Percentiles rank a stretch among this genome's conserved stretches.
Evolutionary conservation across 2,113 vertebrate genomes (phyloP).

Genomic region (Paratilapia polleni): DNA sequence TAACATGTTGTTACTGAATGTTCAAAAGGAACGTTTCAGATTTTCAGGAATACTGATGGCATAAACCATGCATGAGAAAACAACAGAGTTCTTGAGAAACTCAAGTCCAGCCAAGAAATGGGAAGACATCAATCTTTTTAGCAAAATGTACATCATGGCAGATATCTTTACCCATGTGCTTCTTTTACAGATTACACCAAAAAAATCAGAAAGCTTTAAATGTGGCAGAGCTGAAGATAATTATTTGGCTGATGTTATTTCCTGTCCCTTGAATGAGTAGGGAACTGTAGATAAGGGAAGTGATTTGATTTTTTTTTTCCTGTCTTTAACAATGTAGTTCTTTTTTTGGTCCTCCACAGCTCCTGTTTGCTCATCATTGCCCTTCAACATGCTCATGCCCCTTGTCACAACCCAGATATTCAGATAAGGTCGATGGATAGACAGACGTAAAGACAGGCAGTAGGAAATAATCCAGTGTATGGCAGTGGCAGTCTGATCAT

Average conservation of each 20-base stretch:
- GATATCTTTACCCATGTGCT: too few species aligned
- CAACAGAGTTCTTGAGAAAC: not conserved
- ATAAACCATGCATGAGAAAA: not conserved
- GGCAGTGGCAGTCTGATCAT: conserved; percentile 2
- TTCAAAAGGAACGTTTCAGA: not conserved
- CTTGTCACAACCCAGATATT: not conserved
- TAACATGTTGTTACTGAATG: not conserved
- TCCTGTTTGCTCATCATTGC: not conserved
- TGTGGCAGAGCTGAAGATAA: not conserved
- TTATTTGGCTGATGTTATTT: not conserved
- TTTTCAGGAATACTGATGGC: not conserved
- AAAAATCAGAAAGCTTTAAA: not conserved
- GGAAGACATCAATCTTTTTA: not conserved
- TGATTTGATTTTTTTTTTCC: not conserved
- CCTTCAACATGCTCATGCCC: not conserved
- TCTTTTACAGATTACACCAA: not conserved
- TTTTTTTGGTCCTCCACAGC: not conserved
- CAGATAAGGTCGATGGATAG: not conserved
- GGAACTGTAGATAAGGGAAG: not conserved
- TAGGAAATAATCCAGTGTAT: not conserved
- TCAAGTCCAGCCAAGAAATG: not conserved
- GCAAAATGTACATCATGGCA: not conserved
- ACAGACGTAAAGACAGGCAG: not conserved
- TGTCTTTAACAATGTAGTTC: not conserved
- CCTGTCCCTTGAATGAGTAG: not conserved